A percentile compares a stretch with the other conserved stretches of the same genome.
Evolutionary conservation across 2,113 vertebrate species (phyloP).

Genomic region (Hucho hucho): DNA sequence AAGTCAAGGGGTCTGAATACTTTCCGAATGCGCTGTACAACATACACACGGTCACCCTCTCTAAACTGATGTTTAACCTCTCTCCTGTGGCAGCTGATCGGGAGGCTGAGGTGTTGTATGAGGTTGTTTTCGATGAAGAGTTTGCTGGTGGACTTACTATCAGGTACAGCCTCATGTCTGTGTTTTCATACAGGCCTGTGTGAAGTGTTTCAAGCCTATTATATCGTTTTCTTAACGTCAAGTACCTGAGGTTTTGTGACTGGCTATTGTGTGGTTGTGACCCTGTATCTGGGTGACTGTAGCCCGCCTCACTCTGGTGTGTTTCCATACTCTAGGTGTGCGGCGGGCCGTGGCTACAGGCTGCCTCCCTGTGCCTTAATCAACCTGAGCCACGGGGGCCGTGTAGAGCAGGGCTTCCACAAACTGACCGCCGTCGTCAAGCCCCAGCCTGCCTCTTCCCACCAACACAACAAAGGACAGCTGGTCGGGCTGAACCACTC

Average conservation of each 20-base stretch:
- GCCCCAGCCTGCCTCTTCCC: constrained; percentile 80
- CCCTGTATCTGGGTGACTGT: not conserved
- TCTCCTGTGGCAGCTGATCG: constrained; percentile 77
- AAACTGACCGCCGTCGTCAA: constrained; percentile 93
- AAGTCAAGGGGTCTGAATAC: too few species aligned
- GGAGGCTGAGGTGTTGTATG: constrained; percentile 94
- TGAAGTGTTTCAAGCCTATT: too few species aligned
- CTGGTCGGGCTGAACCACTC: constrained; percentile 88
- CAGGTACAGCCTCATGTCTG: constrained; percentile 74
- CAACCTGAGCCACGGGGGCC: constrained; percentile 87
- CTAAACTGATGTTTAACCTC: too few species aligned
- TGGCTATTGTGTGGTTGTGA: not conserved
- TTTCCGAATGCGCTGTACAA: too few species aligned
- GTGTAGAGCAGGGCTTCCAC: constrained; percentile 82
- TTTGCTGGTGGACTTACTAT: constrained; percentile 92
- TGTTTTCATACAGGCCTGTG: not conserved
- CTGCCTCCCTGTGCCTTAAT: constrained; percentile 94
- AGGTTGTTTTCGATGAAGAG: constrained; percentile 97
- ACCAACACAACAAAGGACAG: constrained; percentile 70
- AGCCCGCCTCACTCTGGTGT: too few species aligned
- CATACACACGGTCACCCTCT: too few species aligned
- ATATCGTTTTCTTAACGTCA: too few species aligned
- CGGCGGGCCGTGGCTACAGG: constrained; percentile 84
- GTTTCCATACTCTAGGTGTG: constrained; percentile 72
- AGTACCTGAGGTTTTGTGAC: not conserved